Percentiles rank a stretch among this genome's conserved stretches.
phyloP scores from a whole-genome alignment of 2,797 vertebrate species.

The Aldrovandia affinis region DNA sequence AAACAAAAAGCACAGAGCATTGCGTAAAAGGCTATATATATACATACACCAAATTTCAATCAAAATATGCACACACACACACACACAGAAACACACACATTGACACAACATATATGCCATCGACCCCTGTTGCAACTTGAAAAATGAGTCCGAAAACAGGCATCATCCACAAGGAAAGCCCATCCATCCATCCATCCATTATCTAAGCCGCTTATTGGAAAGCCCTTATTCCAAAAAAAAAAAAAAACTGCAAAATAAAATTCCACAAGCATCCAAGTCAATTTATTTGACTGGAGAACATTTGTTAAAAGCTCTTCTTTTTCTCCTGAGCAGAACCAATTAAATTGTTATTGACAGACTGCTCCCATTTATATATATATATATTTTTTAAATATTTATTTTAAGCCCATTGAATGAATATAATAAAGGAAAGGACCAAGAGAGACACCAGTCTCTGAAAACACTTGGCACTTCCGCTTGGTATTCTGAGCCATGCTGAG shows the following conservation, averaged over 20 bases:
- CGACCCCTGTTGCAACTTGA: background rate
- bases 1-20: background rate
- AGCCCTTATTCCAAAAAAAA: background rate
- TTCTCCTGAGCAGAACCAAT: background rate
- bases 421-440: background rate
- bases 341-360: slow-evolving; percentile 10
- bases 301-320: background rate
- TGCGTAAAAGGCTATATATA: too few relatives aligned
- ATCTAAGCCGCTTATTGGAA: too few relatives aligned
- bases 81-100: slow-evolving; percentile 1
- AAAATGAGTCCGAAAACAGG: background rate
- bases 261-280: background rate
- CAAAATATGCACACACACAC: background rate
- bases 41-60: background rate
- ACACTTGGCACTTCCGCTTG: background rate
- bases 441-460: background rate
- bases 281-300: background rate
- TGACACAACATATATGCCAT: background rate
- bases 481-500: background rate
- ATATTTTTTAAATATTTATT: too few relatives aligned
- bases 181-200: too few relatives aligned
- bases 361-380: background rate
- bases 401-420: background rate
- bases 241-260: background rate
- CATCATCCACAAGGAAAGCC: background rate